These are phyloP conservation scores for Nomada fabriciana DNA, from an alignment of 2,888 invertebrate genomes.

Conservation along the genomic window DNA sequence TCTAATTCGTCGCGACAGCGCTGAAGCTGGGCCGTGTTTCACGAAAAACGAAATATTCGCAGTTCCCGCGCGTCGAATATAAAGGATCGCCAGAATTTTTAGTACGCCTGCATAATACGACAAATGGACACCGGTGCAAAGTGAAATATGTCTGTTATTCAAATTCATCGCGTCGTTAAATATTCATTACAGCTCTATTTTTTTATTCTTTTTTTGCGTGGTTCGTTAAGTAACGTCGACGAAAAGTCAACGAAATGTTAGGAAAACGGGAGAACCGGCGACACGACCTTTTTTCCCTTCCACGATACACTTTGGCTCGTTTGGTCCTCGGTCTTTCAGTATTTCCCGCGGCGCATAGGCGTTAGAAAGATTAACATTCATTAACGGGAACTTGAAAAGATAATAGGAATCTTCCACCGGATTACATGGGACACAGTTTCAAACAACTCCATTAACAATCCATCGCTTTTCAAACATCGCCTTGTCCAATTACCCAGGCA, in stretches of 20 bases:
- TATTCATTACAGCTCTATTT: not conserved
- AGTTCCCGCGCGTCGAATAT: not conserved
- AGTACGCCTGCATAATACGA: not conserved
- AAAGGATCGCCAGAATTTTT: not conserved
- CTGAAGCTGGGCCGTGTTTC: not conserved
- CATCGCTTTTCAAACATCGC: not conserved
- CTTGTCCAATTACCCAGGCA: not conserved
- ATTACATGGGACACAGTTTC: not conserved
- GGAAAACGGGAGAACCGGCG: not conserved
- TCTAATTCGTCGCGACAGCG: too few relatives aligned
- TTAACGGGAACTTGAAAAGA: not conserved
- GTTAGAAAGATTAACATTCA: not conserved
- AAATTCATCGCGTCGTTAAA: constrained; percentile 6
- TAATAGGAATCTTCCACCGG: not conserved
- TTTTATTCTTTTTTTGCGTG: not conserved
- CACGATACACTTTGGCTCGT: too few relatives aligned
- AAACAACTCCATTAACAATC: not conserved
- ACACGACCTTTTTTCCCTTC: not conserved
- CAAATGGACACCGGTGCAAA: not conserved
- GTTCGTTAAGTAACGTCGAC: not conserved
- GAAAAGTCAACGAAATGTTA: not conserved
- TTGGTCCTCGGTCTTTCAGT: too few relatives aligned
- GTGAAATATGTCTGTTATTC: constrained; percentile 6
- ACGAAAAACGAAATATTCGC: not conserved
- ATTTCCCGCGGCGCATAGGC: not conserved